Evolutionary conservation across 2,113 vertebrate species (phyloP), one percentile per base, ranked within the genome.

Genomic region (Heliornis fulica): DNA sequence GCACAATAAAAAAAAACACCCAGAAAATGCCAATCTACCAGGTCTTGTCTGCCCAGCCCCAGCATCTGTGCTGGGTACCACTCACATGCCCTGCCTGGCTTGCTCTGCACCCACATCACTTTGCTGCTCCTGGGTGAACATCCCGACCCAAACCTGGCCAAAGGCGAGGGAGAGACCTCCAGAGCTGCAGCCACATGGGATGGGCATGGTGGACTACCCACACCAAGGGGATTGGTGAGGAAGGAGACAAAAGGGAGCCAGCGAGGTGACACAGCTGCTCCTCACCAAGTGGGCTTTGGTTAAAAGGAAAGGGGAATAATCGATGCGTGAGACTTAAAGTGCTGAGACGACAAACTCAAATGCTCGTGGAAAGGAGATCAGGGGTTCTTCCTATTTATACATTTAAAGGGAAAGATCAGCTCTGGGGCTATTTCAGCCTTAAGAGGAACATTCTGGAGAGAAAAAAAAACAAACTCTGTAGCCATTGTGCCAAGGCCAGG

Each of bases 281-380:
- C 68, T 36, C 25, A 5, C 65, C 76, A 92, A 0, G 0, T 1
- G 25, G 59, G n/a, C 43, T 87, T 57, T 65, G 80, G 50, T 85
- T 66, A 83, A 94, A 88, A 82, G 56, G 69, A 70, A 93, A 89
- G 51, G 91, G 71, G 94, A 95, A 86, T 78, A 90, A 95, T 28
- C 75, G 71, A 95, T 88, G 85, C 41, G 1, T 90, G 60, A 94
- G 25, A 68, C 31, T 93, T 84, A 65, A 95, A 96, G 89, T 69
- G 81, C 89, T 89, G 90, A 94, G 87, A 88, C 0, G 2, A 91
- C 84, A 96, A 85, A 92, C 48, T 66, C 68, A 38, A 70, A 40
- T 16, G 43, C 56, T 71, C 22, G 2, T 32, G 23, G 76, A 79
- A 95, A 83, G 46, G 64, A 81, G 69, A 96, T 70, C 40, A 29